Evolutionary conservation across 2,797 vertebrate genomes (phyloP).

Genomic region (Falco naumanni): DNA sequence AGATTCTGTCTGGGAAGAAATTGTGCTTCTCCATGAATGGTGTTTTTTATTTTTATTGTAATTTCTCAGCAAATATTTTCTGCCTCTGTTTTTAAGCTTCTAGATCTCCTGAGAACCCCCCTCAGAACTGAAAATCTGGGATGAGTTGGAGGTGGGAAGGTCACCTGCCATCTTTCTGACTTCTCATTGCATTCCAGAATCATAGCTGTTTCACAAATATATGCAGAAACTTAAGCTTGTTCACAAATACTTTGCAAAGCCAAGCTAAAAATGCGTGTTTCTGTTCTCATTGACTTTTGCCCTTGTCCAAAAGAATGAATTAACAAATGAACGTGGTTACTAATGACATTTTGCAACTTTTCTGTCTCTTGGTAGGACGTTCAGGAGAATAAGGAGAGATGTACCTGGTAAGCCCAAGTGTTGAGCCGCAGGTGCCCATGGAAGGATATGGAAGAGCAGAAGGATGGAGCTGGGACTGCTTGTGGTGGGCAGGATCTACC

Average conservation of each 20-base stretch:
- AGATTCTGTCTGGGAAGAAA: not conserved
- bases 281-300: accelerated
- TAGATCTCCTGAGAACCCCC: not conserved
- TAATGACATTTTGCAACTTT: not conserved
- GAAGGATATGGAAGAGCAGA: not conserved
- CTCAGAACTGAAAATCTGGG: not conserved
- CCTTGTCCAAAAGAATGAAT: not conserved
- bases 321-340: accelerated
- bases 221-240: accelerated
- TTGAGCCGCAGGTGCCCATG: not conserved
- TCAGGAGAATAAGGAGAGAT: not conserved
- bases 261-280: accelerated
- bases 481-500: not conserved
- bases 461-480: not conserved
- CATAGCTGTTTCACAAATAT: not conserved
- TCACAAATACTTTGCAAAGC: not conserved
- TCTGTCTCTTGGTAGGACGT: not conserved
- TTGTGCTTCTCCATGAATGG: not conserved
- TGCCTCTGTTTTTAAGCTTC: not conserved
- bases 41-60: accelerated
- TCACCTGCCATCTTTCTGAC: accelerated
- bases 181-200: not conserved
- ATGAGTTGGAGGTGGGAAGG: not conserved
- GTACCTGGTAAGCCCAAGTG: not conserved
- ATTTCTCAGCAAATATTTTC: not conserved